These are phyloP conservation scores for Colistium nudipinnis DNA, from an alignment of 2,113 vertebrate genomes.

Conservation along the genomic window DNA sequence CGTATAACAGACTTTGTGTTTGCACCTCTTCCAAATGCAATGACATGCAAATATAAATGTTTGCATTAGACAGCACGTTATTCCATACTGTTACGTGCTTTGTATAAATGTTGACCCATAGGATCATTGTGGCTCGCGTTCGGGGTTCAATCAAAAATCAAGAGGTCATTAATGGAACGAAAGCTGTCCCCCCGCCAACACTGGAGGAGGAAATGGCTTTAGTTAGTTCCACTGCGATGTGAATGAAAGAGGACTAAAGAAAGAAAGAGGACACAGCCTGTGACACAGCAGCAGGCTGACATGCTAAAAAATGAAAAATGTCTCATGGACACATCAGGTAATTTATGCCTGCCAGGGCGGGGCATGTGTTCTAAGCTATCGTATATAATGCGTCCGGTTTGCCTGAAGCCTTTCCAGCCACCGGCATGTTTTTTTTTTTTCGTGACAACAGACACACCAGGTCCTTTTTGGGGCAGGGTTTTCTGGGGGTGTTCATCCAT, in stretches of 20 bases:
- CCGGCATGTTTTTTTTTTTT: conserved; percentile 21
- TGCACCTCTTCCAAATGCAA: conserved; percentile 8
- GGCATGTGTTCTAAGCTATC: conserved; percentile 10
- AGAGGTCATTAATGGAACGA: no score
- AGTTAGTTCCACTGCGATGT: neutral
- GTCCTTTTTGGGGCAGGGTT: conserved; percentile 27
- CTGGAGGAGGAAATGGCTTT: neutral
- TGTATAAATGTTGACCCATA: neutral
- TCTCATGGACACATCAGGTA: conserved; percentile 11
- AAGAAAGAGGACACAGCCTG: conserved; percentile 15
- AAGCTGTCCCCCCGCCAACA: conserved; percentile 4
- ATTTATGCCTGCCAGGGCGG: neutral
- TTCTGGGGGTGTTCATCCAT: conserved; percentile 44
- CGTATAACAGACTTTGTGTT: conserved; percentile 34
- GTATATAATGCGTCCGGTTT: neutral
- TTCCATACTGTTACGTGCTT: neutral
- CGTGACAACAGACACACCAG: conserved; percentile 27
- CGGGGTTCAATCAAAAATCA: no score
- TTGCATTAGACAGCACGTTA: neutral
- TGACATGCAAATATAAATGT: neutral
- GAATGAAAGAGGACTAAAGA: no score
- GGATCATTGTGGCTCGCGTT: no score
- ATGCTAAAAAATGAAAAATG: conserved; percentile 36
- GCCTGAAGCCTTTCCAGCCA: conserved; percentile 15
- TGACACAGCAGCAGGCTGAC: conserved; percentile 26